Conservation (phyloP, 2,113 vertebrate species). For the Recurvirostra avosetta region DNA sequence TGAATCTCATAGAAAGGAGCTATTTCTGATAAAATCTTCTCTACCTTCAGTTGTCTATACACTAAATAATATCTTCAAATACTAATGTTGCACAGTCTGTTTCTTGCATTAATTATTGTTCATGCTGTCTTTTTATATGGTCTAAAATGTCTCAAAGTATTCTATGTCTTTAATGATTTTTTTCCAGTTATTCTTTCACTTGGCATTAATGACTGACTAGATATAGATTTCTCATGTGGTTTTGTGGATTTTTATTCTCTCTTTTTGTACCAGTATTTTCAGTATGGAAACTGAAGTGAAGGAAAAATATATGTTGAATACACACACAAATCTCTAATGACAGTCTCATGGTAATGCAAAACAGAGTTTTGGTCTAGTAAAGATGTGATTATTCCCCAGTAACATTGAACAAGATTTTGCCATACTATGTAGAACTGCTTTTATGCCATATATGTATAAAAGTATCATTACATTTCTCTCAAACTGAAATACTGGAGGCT, state of each 20-base stretch:
- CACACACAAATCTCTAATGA: neutral
- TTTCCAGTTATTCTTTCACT: neutral
- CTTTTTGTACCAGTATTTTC: neutral
- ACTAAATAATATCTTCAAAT: neutral
- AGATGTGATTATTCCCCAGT: neutral
- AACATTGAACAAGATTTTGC: neutral
- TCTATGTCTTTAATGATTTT: neutral
- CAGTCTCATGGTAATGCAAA: neutral
- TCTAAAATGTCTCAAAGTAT: neutral
- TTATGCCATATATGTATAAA: neutral
- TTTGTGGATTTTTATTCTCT: accelerated
- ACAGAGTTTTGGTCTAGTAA: neutral
- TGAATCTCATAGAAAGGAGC: neutral
- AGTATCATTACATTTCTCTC: neutral
- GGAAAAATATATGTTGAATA: neutral
- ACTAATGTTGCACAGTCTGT: neutral
- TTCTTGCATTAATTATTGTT: neutral
- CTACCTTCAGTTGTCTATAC: neutral
- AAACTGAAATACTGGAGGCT: neutral
- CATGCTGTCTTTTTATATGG: neutral
- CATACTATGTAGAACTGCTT: neutral
- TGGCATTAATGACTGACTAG: neutral
- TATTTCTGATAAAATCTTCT: neutral
- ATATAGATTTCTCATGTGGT: neutral
- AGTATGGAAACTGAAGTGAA: neutral